Conservation (phyloP, 2,888 invertebrate genomes). For the Anticlea derivata region DNA sequence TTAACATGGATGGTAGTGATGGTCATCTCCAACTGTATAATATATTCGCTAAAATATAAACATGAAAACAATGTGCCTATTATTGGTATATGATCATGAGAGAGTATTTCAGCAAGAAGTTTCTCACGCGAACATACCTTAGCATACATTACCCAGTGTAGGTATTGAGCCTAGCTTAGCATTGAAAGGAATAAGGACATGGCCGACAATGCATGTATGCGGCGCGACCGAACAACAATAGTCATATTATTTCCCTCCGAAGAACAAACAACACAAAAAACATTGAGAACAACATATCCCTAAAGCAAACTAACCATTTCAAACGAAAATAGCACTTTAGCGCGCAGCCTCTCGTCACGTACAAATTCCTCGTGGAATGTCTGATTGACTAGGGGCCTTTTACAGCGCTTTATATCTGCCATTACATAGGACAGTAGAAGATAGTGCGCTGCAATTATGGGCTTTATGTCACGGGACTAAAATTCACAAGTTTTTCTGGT, state of each 20-base stretch:
- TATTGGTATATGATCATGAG: slow-evolving; percentile 33
- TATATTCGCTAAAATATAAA: too few species aligned
- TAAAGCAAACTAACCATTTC: slow-evolving; percentile 3
- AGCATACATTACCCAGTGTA: too few species aligned
- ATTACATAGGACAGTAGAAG: too few species aligned
- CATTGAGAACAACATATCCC: too few species aligned
- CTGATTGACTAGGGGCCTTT: slow-evolving; percentile 22
- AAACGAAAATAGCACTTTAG: slow-evolving; percentile 1
- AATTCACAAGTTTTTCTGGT: not conserved
- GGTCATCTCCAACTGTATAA: too few species aligned
- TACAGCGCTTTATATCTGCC: too few species aligned
- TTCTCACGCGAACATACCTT: slow-evolving; percentile 38
- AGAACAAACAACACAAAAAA: not conserved
- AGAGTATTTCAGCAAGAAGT: slow-evolving; percentile 31
- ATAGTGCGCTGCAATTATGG: not conserved
- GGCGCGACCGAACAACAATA: too few species aligned
- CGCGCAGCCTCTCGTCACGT: slow-evolving; percentile 16
- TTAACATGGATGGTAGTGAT: too few species aligned
- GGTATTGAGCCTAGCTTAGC: slow-evolving; percentile 11
- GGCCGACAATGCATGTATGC: slow-evolving; percentile 21
- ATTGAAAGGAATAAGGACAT: slow-evolving; percentile 21
- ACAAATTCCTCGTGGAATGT: slow-evolving; percentile 21
- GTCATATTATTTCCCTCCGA: too few species aligned
- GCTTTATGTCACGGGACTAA: not conserved
- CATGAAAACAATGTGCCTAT: slow-evolving; percentile 9